Conservation (phyloP, 2,113 vertebrate genomes). For the Danio rerio region DNA sequence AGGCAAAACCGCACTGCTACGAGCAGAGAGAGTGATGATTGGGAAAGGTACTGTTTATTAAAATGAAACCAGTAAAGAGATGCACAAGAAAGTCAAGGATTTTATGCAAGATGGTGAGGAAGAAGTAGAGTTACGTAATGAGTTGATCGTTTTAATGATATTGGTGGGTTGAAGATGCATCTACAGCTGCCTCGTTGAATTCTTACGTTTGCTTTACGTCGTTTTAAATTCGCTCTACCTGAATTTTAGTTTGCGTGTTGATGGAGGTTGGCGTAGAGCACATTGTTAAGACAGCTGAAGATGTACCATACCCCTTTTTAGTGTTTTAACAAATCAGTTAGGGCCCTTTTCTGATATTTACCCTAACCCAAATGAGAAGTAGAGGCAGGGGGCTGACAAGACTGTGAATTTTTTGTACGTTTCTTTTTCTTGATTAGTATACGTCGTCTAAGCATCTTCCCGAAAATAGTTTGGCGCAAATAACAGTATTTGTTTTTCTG, state of each 20-base stretch:
- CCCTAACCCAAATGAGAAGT: constrained; percentile 18
- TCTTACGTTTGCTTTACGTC: constrained; percentile 43
- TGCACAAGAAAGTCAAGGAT: background rate
- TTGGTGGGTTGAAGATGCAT: constrained; percentile 17
- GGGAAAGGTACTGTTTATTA: background rate
- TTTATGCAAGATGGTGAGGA: constrained; percentile 11
- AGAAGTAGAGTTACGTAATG: constrained; percentile 3
- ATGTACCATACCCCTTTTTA: constrained; percentile 41
- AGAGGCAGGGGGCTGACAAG: constrained; percentile 68
- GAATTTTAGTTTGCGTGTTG: constrained; percentile 27
- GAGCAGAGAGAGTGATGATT: constrained; percentile 7
- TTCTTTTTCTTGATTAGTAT: constrained; percentile 55
- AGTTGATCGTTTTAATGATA: constrained; percentile 15
- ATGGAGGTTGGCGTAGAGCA: background rate
- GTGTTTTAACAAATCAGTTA: constrained; percentile 45
- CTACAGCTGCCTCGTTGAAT: constrained; percentile 54
- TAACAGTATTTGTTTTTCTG: constrained; percentile 73
- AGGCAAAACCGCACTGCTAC: constrained; percentile 13
- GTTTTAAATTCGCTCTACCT: constrained; percentile 24
- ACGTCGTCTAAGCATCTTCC: constrained; percentile 50
- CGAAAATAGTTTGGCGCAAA: constrained; percentile 47
- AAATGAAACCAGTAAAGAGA: constrained; percentile 5
- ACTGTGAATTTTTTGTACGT: constrained; percentile 78
- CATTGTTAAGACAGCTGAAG: constrained; percentile 61
- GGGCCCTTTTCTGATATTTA: constrained; percentile 11